Evolutionary conservation across 2,113 vertebrate genomes (phyloP).

Genomic region (Cairina moschata): DNA sequence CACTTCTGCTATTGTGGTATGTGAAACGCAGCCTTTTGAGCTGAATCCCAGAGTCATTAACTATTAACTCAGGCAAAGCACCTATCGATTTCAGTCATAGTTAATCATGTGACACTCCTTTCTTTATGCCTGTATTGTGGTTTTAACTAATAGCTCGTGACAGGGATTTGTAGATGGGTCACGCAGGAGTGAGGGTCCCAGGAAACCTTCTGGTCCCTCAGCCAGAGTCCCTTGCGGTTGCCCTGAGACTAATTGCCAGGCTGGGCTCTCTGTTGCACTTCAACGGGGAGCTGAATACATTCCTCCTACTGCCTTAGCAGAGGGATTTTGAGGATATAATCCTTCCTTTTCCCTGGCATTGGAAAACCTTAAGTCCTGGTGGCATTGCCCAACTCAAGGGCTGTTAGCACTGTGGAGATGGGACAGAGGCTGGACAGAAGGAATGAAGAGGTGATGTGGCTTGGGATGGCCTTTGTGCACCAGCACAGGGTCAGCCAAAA

Average conservation of each 20-base stretch:
- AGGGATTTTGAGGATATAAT: not conserved
- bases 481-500: slow-evolving; percentile 35
- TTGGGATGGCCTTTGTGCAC: slow-evolving; percentile 42
- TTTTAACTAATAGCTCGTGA: slow-evolving; percentile 24
- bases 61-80: slow-evolving; percentile 53
- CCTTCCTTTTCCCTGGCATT: not conserved
- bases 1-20: slow-evolving; percentile 56
- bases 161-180: slow-evolving; percentile 35
- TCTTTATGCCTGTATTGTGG: slow-evolving; percentile 12
- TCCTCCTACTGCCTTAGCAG: not conserved
- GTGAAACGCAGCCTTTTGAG: slow-evolving; percentile 47
- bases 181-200: not conserved
- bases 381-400: not conserved
- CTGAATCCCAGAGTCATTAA: slow-evolving; percentile 58
- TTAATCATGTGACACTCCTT: slow-evolving; percentile 36
- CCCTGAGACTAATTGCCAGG: not conserved
- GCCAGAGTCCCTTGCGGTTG: not conserved
- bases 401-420: not conserved
- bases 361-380: not conserved
- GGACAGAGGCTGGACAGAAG: not conserved
- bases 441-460: slow-evolving; percentile 20
- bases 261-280: not conserved
- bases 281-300: not conserved
- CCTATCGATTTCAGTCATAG: slow-evolving; percentile 49
- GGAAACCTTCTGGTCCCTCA: not conserved